Conservation (phyloP, 2,888 invertebrate genomes). For the Catocala fraxini region DNA sequence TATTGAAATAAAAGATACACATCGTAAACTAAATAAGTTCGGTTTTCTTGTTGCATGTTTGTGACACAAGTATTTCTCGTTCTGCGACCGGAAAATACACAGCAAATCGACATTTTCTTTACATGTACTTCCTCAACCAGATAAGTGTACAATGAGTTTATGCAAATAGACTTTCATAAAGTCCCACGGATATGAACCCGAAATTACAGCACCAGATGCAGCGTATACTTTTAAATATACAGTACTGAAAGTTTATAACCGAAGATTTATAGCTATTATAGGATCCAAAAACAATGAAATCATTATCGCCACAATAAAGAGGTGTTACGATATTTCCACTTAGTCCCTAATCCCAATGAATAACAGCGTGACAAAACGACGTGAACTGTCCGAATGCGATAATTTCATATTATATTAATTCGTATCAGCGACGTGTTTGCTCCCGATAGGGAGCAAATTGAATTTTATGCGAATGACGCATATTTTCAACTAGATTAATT, state of each 20-base stretch:
- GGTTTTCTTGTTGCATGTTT: slow-evolving; percentile 30
- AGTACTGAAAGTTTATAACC: too few species aligned
- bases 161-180: slow-evolving; percentile 47
- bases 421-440: slow-evolving; percentile 73
- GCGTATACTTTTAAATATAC: too few species aligned
- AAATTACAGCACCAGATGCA: slow-evolving; percentile 1
- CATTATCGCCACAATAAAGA: slow-evolving; percentile 14
- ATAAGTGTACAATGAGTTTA: slow-evolving; percentile 63
- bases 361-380: slow-evolving; percentile 49
- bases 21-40: slow-evolving; percentile 33
- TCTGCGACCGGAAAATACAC: slow-evolving; percentile 53
- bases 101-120: slow-evolving; percentile 58
- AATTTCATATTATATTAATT: slow-evolving; percentile 80
- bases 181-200: neutral
- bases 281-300: neutral
- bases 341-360: slow-evolving; percentile 56
- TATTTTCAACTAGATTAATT: slow-evolving; percentile 75
- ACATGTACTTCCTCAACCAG: slow-evolving; percentile 55
- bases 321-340: slow-evolving; percentile 23
- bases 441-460: slow-evolving; percentile 76
- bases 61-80: slow-evolving; percentile 50
- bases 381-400: slow-evolving; percentile 69
- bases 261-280: too few species aligned
- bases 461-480: slow-evolving; percentile 78
- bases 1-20: slow-evolving; percentile 54